A percentile compares a stretch with the other conserved stretches of the same genome.
Evolutionary conservation across 2,888 invertebrate genomes (phyloP).

Genomic region (Volucella bombylans): DNA sequence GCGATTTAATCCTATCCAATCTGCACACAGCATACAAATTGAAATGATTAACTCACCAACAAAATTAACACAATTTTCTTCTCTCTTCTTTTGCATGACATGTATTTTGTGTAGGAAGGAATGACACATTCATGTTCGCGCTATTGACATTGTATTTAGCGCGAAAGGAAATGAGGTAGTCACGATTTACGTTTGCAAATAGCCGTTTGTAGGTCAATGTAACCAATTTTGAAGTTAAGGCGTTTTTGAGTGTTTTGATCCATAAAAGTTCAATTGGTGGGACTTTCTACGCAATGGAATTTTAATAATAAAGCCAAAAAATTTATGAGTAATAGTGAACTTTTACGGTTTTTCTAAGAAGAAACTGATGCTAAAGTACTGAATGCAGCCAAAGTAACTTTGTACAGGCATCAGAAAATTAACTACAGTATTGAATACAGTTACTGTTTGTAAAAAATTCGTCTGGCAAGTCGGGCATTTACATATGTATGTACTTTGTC

Average conservation of each 20-base stretch:
- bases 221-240: slow-evolving; percentile 12
- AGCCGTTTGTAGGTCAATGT: slow-evolving; percentile 34
- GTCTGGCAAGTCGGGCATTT: no score
- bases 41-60: slow-evolving; percentile 28
- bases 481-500: no score
- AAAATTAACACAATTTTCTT: slow-evolving; percentile 35
- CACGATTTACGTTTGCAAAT: neutral
- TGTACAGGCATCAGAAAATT: no score
- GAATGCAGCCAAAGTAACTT: no score
- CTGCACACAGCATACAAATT: neutral
- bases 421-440: no score
- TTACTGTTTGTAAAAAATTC: no score
- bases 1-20: neutral
- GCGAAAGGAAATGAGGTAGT: slow-evolving; percentile 20
- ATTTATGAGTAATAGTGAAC: no score
- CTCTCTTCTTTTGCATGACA: neutral
- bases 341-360: no score
- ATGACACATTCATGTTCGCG: slow-evolving; percentile 33
- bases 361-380: no score
- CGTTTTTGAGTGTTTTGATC: neutral
- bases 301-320: no score
- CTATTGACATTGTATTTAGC: slow-evolving; percentile 17
- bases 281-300: neutral
- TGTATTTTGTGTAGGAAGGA: slow-evolving; percentile 17
- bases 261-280: neutral